Evolutionary conservation across 2,797 vertebrate genomes (phyloP).

Genomic region (Euphonia xanthogaster): DNA sequence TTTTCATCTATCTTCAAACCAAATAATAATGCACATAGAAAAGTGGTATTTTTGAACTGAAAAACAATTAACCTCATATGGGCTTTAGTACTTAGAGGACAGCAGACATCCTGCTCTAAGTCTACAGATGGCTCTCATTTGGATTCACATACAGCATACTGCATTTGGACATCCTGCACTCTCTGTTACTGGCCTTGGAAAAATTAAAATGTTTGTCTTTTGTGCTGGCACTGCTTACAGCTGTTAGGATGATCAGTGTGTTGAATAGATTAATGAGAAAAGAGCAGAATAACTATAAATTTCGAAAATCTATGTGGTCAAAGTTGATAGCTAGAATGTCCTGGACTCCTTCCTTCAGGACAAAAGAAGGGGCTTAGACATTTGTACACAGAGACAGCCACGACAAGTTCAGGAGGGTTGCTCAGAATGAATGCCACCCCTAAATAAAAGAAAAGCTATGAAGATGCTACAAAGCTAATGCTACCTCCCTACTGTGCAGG

Average conservation of each 20-base stretch:
- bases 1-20: constrained; percentile 63
- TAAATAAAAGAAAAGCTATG: not conserved
- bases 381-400: not conserved
- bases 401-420: not conserved
- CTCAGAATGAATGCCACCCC: not conserved
- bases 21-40: constrained; percentile 49
- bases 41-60: constrained; percentile 55
- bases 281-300: not conserved
- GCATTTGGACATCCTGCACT: not conserved
- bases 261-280: not conserved
- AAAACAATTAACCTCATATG: constrained; percentile 44
- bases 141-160: not conserved
- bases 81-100: constrained; percentile 1
- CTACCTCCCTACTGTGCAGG: accelerated
- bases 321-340: not conserved
- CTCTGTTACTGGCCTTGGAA: not conserved
- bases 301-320: not conserved
- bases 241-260: not conserved
- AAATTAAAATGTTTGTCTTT: constrained; percentile 11
- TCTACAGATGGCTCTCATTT: constrained; percentile 63
- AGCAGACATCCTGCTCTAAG: not conserved
- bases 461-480: not conserved
- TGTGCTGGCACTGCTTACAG: not conserved
- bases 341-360: not conserved
- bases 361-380: not conserved